Base-by-base conservation (phyloP, 2,888 invertebrate genomes). In the Apocheima hispidaria region DNA sequence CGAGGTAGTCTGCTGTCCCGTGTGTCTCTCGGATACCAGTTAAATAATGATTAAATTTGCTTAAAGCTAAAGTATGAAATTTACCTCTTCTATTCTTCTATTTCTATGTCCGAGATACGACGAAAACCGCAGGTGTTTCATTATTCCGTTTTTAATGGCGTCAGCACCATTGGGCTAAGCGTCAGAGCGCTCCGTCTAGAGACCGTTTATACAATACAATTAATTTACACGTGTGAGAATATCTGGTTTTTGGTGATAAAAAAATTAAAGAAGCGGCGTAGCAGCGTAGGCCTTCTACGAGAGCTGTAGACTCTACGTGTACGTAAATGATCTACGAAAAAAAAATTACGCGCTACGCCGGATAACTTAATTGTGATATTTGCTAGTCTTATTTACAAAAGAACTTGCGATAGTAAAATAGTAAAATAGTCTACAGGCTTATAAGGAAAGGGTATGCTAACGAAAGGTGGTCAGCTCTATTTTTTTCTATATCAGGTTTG, bases 91-190 rank as follows among this genome's bases (percentile, higher is more conserved):
- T 46, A 56, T 48, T 38, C 4, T 9, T 35, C 5, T 33, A 5
- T 21, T 4, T 62, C 44, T 61, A 58, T 64, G 63, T 70, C 73
- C 67, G 59, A 74, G 78, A 78, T 71, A 74, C 75, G 73, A 73
- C 79, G 81, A 81, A 84, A 86, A 88, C 88, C 89, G 86, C 90
- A 88, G 90, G 88, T 90, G 90, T 91, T 90, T 88, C 88, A 90
- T 91, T 92, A 91, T 91, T 86, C 90, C 75, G 82, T 84, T 89
- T n/a, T 88, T 91, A 91, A 91, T 90, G 88, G 85, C 83, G 85
- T 84, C 84, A 85, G 82, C 81, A 75, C 70, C 81, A 79, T 83
- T 79, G 80, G 78, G 83, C 83, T 79, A 83, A 82, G 77, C 80
- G 79, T 78, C 80, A 79, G 70, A 63, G 58, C 70, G 63, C 66